Evolutionary conservation across 2,888 invertebrate genomes (phyloP).

Genomic region (Clitarchus hookeri): DNA sequence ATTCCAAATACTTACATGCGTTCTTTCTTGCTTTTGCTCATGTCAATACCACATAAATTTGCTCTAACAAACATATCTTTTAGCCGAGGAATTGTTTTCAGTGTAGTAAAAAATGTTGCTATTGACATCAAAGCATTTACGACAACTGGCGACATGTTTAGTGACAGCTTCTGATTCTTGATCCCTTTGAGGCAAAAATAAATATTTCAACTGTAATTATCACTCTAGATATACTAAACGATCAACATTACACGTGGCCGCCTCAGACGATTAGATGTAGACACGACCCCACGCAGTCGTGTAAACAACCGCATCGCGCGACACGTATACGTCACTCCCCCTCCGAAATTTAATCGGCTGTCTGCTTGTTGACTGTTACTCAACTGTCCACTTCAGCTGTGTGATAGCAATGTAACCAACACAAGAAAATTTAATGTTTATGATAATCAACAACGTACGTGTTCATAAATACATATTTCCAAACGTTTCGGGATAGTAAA

Average conservation of each 20-base stretch:
- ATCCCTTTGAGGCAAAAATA: not conserved
- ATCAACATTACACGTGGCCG: not conserved
- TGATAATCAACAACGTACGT: no score
- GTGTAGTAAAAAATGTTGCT: slow-evolving; percentile 71
- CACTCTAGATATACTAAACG: not conserved
- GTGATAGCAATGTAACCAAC: not conserved
- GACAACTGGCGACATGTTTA: slow-evolving; percentile 43
- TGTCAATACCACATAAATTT: slow-evolving; percentile 86
- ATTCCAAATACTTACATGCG: slow-evolving; percentile 79
- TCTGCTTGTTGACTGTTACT: not conserved
- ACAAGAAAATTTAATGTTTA: no score
- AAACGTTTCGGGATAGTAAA: no score
- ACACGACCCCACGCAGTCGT: not conserved
- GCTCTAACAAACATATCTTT: slow-evolving; percentile 87
- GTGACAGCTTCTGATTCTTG: not conserved
- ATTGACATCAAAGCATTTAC: slow-evolving; percentile 61
- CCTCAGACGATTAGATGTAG: not conserved
- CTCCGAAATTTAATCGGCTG: not conserved
- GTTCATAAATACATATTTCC: no score
- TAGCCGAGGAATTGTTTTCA: slow-evolving; percentile 75
- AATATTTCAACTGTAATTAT: not conserved
- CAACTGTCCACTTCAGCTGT: not conserved
- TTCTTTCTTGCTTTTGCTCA: slow-evolving; percentile 78
- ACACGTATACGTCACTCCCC: not conserved
- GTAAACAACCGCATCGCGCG: not conserved